Conservation (phyloP, 1,140 invertebrate genomes). For the Stegodyphus dumicola region DNA sequence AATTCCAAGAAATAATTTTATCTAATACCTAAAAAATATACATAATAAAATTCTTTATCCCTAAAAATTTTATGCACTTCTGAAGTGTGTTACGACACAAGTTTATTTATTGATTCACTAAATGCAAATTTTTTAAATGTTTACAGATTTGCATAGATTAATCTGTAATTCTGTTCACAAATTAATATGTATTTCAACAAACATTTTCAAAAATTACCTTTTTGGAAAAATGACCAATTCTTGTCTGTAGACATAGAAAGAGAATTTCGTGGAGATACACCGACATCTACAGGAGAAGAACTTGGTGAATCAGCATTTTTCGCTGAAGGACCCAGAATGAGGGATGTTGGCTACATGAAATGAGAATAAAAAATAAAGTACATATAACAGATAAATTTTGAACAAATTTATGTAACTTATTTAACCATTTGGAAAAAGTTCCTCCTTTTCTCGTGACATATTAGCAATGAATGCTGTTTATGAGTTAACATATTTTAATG, state of each 20-base stretch:
- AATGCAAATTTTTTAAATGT: too few relatives aligned
- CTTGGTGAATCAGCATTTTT: conserved; percentile 39
- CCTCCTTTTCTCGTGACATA: too few relatives aligned
- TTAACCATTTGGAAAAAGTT: neutral
- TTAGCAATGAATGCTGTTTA: too few relatives aligned
- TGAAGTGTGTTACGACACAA: too few relatives aligned
- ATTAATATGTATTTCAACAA: neutral
- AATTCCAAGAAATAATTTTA: too few relatives aligned
- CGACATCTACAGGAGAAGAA: conserved; percentile 31
- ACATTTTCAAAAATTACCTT: neutral
- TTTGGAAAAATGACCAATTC: conserved; percentile 42
- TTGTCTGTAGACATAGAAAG: conserved; percentile 15
- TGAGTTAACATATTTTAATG: too few relatives aligned
- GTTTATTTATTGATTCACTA: too few relatives aligned
- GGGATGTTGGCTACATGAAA: conserved; percentile 32
- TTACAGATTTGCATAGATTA: neutral
- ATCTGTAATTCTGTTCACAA: too few relatives aligned
- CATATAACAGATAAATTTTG: neutral
- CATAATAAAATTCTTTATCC: too few relatives aligned
- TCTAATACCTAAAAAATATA: too few relatives aligned
- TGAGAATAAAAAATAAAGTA: neutral
- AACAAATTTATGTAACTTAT: neutral
- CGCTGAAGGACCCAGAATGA: conserved; percentile 10
- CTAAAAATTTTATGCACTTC: too few relatives aligned
- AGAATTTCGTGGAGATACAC: conserved; percentile 33